Conservation (phyloP, 2,888 invertebrate species). For the Helicoverpa assulta region DNA sequence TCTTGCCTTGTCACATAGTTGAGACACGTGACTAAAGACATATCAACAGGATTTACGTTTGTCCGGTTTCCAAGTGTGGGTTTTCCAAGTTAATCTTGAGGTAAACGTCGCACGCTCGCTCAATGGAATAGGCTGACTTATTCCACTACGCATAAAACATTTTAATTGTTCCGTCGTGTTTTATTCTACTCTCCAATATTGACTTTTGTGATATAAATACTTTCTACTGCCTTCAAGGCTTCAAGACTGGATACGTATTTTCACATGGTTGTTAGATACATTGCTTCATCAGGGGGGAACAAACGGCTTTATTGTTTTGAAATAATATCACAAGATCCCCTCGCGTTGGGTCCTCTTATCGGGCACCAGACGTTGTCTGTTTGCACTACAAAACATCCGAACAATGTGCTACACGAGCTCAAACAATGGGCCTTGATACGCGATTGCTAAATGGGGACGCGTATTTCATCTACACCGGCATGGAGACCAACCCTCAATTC, state of each 20-base stretch:
- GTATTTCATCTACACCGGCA: conserved; percentile 59
- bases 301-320: conserved; percentile 50
- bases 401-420: conserved; percentile 74
- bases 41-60: conserved; percentile 56
- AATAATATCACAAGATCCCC: conserved; percentile 64
- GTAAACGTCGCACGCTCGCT: conserved; percentile 53
- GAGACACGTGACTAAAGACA: conserved; percentile 60
- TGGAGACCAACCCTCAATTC: conserved; percentile 51
- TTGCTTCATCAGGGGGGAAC: conserved; percentile 44
- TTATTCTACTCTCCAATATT: conserved; percentile 22
- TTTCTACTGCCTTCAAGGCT: conserved; percentile 9
- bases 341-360: conserved; percentile 73
- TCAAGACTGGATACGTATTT: conserved; percentile 13
- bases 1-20: conserved; percentile 24
- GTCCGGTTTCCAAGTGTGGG: conserved; percentile 62
- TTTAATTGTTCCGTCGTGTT: conserved; percentile 33
- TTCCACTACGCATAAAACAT: conserved; percentile 40
- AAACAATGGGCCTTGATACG: conserved; percentile 71
- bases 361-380: conserved; percentile 74
- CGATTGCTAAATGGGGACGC: conserved; percentile 70
- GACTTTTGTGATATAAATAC: conserved; percentile 21
- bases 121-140: conserved; percentile 28
- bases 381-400: conserved; percentile 74
- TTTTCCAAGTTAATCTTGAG: conserved; percentile 64
- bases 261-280: conserved; percentile 19